Conservation (phyloP, 2,797 vertebrate genomes). For the Lepidocolaptes lacrymiger region DNA sequence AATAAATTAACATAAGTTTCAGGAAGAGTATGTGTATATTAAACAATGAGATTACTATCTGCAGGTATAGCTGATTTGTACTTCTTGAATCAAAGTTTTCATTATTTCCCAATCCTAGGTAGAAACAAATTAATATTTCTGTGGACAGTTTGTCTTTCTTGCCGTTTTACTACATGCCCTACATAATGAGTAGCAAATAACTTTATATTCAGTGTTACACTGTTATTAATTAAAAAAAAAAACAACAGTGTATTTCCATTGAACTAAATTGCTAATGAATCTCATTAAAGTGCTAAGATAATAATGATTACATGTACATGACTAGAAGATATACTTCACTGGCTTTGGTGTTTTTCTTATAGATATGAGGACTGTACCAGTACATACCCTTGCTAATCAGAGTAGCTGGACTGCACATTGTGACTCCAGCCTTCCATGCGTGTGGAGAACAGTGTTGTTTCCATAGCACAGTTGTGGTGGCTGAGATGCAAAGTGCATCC, state of each 20-base stretch:
- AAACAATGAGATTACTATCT: neutral
- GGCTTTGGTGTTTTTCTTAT: neutral
- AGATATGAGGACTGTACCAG: neutral
- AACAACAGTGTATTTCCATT: neutral
- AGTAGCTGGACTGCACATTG: no score
- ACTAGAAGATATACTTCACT: neutral
- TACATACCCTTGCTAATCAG: fast-evolving
- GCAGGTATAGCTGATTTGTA: neutral
- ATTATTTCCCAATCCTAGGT: neutral
- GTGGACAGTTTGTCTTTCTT: neutral
- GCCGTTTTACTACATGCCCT: neutral
- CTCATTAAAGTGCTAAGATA: neutral
- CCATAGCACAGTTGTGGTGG: fast-evolving
- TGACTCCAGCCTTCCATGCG: fast-evolving
- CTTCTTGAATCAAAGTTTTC: neutral
- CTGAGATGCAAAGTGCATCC: fast-evolving
- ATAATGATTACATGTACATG: neutral
- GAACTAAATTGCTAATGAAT: neutral
- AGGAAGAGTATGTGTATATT: neutral
- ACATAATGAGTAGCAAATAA: neutral
- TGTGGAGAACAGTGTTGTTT: fast-evolving
- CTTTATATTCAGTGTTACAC: neutral
- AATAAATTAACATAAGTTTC: neutral
- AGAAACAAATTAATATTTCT: neutral
- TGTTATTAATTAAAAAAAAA: neutral